Evolutionary conservation across 2,888 invertebrate species (phyloP), one percentile per base, ranked within the genome.

Genomic region (Amorpha juglandis): DNA sequence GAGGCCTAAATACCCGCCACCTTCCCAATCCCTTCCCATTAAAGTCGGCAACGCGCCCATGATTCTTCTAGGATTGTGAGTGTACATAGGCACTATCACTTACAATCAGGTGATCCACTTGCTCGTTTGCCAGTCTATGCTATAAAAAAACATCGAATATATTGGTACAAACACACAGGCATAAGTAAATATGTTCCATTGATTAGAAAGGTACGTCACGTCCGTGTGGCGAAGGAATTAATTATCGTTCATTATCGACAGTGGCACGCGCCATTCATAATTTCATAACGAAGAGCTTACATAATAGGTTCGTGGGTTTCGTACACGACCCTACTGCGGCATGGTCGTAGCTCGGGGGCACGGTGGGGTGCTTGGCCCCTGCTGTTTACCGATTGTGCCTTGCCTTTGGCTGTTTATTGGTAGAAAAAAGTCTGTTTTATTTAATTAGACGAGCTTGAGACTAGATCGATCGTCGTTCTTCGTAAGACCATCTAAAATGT

Each of bases 251-350:
- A 58, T 58, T 58, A 58, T 38, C 38, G 16, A 12, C 58, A 38
- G 19, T 8, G 58, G 58, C 58, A 58, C 58, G 58, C 19, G 58
- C 58, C 58, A 58, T 58, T 58, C 42, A 58, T 58, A 58, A 38
- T 38, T 42, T 42, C 58, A 58, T 68, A 53, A 53, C 51, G 47
- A 66, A 55, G 70, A 72, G 70, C 72, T 75, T 69, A 74, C 74
- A 70, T 69, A 73, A 73, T 69, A 71, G 69, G 66, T 68, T 67
- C 67, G 63, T 64, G 62, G 68, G 64, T 68, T 68, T 69, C 65
- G 63, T 42, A 42, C 58, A 58, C 58, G 58, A 58, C 19, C 9
- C 55, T n/a, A 8, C 42, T 6, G 58, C 9, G n/a, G 16, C 38
- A 12, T 19, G 55, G 58, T 19, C 38, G 38, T 38, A 19, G 19